Conservation (phyloP, 2,113 vertebrate species). For the Peromyscus maniculatus region DNA sequence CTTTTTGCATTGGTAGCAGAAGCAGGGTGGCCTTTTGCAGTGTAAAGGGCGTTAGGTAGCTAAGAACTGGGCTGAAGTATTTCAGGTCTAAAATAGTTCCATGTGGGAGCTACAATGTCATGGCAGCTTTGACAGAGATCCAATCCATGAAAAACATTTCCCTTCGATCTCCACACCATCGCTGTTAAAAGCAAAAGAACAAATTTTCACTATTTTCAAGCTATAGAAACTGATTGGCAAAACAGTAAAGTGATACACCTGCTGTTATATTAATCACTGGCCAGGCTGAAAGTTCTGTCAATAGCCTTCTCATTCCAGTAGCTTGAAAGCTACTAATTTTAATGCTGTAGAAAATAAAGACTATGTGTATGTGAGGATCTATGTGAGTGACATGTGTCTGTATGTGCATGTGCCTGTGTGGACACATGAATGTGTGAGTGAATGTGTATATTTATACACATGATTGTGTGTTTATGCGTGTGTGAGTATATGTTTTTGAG, state of each 20-base stretch:
- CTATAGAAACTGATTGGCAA: conserved; percentile 59
- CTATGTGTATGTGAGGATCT: not conserved
- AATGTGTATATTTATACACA: no score
- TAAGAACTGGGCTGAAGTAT: conserved; percentile 14
- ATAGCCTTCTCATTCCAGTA: conserved; percentile 50
- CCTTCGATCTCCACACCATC: conserved; percentile 26
- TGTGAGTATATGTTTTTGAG: not conserved
- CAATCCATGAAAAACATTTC: not conserved
- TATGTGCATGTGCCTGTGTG: not conserved
- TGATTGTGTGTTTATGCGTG: not conserved
- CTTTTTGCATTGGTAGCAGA: conserved; percentile 16
- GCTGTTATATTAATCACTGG: conserved; percentile 71
- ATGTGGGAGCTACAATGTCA: not conserved
- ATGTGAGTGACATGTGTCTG: not conserved
- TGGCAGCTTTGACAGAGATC: conserved; percentile 47
- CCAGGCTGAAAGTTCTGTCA: conserved; percentile 56
- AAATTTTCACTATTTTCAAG: conserved; percentile 63
- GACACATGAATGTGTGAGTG: not conserved
- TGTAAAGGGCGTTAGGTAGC: conserved; percentile 14
- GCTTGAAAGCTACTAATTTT: conserved; percentile 71
- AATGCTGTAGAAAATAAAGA: not conserved
- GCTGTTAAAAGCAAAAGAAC: conserved; percentile 63
- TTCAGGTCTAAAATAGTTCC: conserved; percentile 61
- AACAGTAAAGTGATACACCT: conserved; percentile 56
- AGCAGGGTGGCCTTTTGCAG: conserved; percentile 18